Percentiles rank a stretch among this genome's conserved stretches.
phyloP scores from a whole-genome alignment of 2,888 invertebrate species.

The Flexamia atlantica region DNA sequence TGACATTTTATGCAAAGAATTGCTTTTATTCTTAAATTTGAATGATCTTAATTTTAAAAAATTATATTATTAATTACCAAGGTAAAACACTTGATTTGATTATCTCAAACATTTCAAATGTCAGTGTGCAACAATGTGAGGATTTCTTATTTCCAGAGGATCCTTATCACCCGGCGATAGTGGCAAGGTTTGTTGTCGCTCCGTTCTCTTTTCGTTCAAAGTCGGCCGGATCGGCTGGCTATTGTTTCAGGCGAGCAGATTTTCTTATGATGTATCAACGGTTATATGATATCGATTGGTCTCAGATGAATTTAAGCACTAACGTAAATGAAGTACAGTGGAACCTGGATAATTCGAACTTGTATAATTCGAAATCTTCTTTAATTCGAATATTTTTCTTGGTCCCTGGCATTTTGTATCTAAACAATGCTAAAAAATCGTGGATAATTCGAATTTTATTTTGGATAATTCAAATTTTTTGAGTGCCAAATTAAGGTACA shows the following conservation, averaged over 20 bases:
- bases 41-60: constrained; percentile 13
- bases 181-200: constrained; percentile 9
- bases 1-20: background rate
- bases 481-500: too few species aligned
- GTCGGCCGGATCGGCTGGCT: background rate
- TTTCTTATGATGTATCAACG: constrained; percentile 10
- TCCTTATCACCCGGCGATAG: constrained; percentile 32
- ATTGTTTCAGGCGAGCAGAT: constrained; percentile 18
- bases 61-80: constrained; percentile 21
- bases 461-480: too few species aligned
- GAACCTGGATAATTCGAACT: too few species aligned
- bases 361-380: too few species aligned
- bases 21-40: background rate
- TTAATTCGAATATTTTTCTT: too few species aligned
- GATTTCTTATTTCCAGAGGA: background rate
- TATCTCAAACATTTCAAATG: background rate
- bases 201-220: constrained; percentile 33
- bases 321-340: background rate
- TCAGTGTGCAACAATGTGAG: background rate
- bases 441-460: too few species aligned
- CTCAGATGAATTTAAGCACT: background rate
- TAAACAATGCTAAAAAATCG: too few species aligned
- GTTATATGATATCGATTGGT: background rate
- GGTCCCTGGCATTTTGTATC: too few species aligned
- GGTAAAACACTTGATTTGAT: constrained; percentile 35